Percentiles rank a stretch among this genome's conserved stretches.
Conservation (phyloP, 2,113 vertebrate genomes). For the Rissa tridactyla region DNA sequence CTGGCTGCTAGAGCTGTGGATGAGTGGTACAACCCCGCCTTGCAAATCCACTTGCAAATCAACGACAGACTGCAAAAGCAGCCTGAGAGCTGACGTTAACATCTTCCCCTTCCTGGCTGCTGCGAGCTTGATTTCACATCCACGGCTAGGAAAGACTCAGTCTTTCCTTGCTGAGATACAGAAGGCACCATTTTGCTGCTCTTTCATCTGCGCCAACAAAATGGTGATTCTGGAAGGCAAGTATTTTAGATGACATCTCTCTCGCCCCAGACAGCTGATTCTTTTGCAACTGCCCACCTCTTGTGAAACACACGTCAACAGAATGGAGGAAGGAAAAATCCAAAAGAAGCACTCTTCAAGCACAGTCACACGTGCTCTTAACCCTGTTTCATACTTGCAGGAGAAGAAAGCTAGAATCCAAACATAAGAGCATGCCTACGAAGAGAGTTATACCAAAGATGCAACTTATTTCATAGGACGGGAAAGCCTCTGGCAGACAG, state of each 20-base stretch:
- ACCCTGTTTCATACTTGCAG: not conserved
- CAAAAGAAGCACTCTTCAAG: not conserved
- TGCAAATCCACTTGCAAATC: not conserved
- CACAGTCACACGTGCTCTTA: not conserved
- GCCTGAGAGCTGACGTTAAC: not conserved
- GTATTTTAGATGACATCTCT: not conserved
- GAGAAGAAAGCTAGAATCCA: not conserved
- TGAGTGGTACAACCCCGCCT: not conserved
- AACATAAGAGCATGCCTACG: not conserved
- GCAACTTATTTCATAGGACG: not conserved
- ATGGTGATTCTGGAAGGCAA: constrained; percentile 8
- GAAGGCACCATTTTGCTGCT: constrained; percentile 18
- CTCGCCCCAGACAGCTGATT: not conserved
- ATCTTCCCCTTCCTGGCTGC: not conserved
- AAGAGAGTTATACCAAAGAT: not conserved
- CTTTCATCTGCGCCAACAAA: not conserved
- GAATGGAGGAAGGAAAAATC: not conserved
- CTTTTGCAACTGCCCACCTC: not conserved
- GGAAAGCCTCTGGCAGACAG: not conserved
- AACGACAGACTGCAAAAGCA: not conserved
- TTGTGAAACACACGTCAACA: not conserved
- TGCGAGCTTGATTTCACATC: not conserved
- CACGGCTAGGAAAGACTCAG: not conserved
- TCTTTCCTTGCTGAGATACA: not conserved
- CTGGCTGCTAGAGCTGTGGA: not conserved